Conservation (phyloP, 2,797 vertebrate species). For the Melanotaenia pygmaea region DNA sequence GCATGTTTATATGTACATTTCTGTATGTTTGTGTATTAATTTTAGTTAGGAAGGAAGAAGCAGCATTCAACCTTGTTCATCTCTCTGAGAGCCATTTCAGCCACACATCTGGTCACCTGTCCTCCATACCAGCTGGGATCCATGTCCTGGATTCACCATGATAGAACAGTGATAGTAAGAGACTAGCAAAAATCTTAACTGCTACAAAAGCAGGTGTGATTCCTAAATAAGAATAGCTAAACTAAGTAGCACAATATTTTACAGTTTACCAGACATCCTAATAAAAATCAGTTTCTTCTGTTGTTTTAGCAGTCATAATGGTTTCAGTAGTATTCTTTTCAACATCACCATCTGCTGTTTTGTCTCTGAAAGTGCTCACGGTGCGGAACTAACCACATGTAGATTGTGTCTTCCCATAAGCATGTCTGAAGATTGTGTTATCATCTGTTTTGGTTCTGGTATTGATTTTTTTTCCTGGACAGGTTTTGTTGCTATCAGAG, state of each 20-base stretch:
- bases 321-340: slow-evolving; percentile 27
- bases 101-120: slow-evolving; percentile 81
- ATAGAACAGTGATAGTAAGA: slow-evolving; percentile 29
- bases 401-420: not conserved
- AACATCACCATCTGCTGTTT: slow-evolving; percentile 69
- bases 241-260: not conserved
- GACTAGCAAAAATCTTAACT: not conserved
- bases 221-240: not conserved
- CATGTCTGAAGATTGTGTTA: not conserved
- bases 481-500: not conserved
- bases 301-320: not conserved
- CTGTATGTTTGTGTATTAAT: slow-evolving; percentile 23
- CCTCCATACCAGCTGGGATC: slow-evolving; percentile 85
- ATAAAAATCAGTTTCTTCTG: slow-evolving; percentile 15
- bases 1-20: not conserved
- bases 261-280: not conserved
- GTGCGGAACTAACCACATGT: not conserved
- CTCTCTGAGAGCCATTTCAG: slow-evolving; percentile 84
- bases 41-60: slow-evolving; percentile 9
- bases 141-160: slow-evolving; percentile 57
- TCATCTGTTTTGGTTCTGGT: slow-evolving; percentile 8
- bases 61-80: slow-evolving; percentile 85
- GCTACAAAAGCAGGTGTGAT: not conserved
- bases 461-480: not conserved
- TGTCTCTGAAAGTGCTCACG: not conserved